These are phyloP conservation scores for Lithophane leautieri DNA, from an alignment of 2,888 invertebrate genomes.

Conservation along the genomic window DNA sequence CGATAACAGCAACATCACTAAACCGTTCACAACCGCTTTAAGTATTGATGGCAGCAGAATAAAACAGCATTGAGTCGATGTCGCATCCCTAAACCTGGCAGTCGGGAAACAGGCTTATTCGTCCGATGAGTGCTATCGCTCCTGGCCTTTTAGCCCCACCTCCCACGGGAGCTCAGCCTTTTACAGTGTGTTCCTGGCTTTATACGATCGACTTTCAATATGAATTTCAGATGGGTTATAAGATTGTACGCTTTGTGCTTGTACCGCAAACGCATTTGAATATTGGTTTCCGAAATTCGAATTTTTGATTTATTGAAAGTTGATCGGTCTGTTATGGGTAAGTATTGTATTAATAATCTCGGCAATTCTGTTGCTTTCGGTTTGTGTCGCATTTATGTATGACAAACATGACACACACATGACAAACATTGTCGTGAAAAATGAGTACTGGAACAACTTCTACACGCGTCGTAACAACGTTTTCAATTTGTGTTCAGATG, in stretches of 20 bases:
- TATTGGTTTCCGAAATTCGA: slow-evolving; percentile 79
- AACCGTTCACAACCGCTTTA: slow-evolving; percentile 86
- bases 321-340: slow-evolving; percentile 16
- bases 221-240: slow-evolving; percentile 89
- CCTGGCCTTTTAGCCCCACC: slow-evolving; percentile 84
- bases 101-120: slow-evolving; percentile 90
- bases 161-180: slow-evolving; percentile 87
- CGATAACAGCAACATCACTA: slow-evolving; percentile 73
- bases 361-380: neutral
- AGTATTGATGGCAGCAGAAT: slow-evolving; percentile 90
- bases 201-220: slow-evolving; percentile 88
- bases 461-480: neutral
- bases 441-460: neutral
- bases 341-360: slow-evolving; percentile 41
- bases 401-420: too few relatives aligned
- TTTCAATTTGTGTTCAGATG: slow-evolving; percentile 32
- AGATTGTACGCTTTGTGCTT: slow-evolving; percentile 83
- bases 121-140: slow-evolving; percentile 87
- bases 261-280: slow-evolving; percentile 82
- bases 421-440: neutral
- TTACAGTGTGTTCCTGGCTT: slow-evolving; percentile 87
- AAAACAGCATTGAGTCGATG: slow-evolving; percentile 89
- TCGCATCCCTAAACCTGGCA: slow-evolving; percentile 88
- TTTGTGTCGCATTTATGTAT: neutral
- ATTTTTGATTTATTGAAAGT: slow-evolving; percentile 64